Evolutionary conservation across 2,113 vertebrate genomes (phyloP), one percentile per base, ranked within the genome.

Genomic region (Chionomys nivalis): DNA sequence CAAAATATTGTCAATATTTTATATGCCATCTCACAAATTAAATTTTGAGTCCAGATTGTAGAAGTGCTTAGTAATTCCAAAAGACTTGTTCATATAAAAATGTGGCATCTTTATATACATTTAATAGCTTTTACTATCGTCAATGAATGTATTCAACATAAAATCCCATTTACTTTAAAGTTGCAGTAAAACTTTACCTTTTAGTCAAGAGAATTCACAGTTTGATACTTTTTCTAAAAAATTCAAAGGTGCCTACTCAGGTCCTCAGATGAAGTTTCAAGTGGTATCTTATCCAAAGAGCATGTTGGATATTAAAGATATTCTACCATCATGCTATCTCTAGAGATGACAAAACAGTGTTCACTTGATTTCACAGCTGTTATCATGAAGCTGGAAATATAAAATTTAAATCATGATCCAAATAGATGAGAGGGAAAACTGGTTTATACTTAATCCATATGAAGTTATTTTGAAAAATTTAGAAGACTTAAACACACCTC

Each of bases 391-490:
- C 47, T 97, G 89, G 95, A 95, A 97, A 97, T 94, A 75, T 96
- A 97, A 96, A 98, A 95, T 83, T 76, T 87, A 98, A 98, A 96
- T 79, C 17, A 97, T 86, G 81, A 75, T 63, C 21, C 65, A 96
- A 94, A 96, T 42, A 95, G 81, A 82, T 97, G 86, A 81, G 93
- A 96, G 95, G 83, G 96, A 88, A 47, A 98, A 97, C 94, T 96
- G 97, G 90, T 98, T 96, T 94, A 31, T 1, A 31, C 66, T 97
- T 98, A 65, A 92, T 92, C 61, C 85, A 94, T 92, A 96, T 96
- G 39, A 98, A 98, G 68, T 97, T 98, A 87, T 90, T 97, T 87
- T 97, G 93, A 97, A 97, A 97, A 95, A 93, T 97, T 87, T 83
- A 87, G 89, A 87, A 93, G 93, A 98, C 97, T 96, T 92, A 98